Evolutionary conservation across 2,113 vertebrate species (phyloP).

Genomic region (Aphelocoma coerulescens): DNA sequence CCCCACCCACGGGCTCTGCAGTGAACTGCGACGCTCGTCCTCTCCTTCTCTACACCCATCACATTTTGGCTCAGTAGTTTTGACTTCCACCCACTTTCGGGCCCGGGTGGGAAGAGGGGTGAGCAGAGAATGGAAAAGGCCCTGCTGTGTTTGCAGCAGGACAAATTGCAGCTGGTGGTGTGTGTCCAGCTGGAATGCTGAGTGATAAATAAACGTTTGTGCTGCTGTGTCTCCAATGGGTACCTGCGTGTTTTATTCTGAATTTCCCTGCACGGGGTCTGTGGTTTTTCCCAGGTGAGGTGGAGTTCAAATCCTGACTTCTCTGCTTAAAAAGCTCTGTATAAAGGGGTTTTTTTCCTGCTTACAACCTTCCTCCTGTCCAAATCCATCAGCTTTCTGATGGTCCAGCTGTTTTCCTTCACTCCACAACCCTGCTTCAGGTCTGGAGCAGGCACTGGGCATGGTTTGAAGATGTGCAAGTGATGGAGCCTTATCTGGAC

Average conservation of each 20-base stretch:
- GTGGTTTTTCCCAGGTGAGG: background rate
- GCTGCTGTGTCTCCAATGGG: background rate
- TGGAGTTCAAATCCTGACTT: background rate
- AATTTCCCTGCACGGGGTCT: background rate
- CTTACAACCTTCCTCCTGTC: background rate
- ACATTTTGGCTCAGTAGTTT: conserved; percentile 1
- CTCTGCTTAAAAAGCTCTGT: background rate
- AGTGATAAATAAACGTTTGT: background rate
- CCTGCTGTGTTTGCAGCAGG: background rate
- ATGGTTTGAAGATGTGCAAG: background rate
- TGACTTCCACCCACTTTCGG: conserved; percentile 9
- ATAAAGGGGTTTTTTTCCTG: background rate
- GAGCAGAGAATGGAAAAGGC: background rate
- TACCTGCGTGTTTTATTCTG: background rate
- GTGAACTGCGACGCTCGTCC: background rate
- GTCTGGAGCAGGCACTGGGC: background rate
- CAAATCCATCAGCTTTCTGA: background rate
- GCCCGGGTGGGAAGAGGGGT: background rate
- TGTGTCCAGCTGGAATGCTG: background rate
- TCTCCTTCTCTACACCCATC: background rate
- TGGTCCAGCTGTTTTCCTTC: background rate
- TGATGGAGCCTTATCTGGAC: background rate
- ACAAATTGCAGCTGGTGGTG: background rate
- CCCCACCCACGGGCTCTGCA: background rate
- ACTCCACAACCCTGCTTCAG: rapidly evolving